Percentiles rank a stretch among this genome's conserved stretches.
phyloP scores from a whole-genome alignment of 2,113 vertebrate species.

The Grammomys surdaster region DNA sequence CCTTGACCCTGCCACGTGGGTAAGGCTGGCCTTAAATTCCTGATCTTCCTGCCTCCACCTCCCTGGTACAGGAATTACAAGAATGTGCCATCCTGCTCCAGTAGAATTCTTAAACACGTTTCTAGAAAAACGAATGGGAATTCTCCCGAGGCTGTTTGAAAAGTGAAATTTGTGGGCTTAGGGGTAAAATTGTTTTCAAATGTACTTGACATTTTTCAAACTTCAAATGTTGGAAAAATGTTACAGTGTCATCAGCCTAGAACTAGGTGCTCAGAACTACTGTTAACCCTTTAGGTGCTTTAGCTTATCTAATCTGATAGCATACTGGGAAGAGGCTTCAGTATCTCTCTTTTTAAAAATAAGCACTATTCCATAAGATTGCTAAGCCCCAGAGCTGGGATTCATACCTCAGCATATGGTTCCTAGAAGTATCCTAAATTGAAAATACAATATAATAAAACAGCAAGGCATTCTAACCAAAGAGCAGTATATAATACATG shows the following conservation, averaged over 20 bases:
- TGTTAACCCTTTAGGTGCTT: not conserved
- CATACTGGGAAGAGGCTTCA: not conserved
- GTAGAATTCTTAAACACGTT: not conserved
- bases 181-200: conserved; percentile 13
- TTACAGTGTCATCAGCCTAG: not conserved
- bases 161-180: conserved; percentile 17
- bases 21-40: not conserved
- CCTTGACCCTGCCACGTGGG: not conserved
- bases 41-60: not conserved
- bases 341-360: not conserved
- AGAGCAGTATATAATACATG: not conserved
- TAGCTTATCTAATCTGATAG: not conserved
- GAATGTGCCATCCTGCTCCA: not conserved
- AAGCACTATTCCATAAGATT: not conserved
- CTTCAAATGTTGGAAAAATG: not conserved
- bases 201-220: not conserved
- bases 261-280: not conserved
- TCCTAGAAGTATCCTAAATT: not conserved
- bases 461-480: not conserved
- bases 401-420: not conserved
- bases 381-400: not conserved
- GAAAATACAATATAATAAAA: not conserved
- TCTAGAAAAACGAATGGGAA: not conserved
- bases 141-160: not conserved
- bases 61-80: not conserved